These are phyloP conservation scores for Drosophila multiciliata DNA, from an alignment of 2,888 invertebrate species.

Conservation along the genomic window DNA sequence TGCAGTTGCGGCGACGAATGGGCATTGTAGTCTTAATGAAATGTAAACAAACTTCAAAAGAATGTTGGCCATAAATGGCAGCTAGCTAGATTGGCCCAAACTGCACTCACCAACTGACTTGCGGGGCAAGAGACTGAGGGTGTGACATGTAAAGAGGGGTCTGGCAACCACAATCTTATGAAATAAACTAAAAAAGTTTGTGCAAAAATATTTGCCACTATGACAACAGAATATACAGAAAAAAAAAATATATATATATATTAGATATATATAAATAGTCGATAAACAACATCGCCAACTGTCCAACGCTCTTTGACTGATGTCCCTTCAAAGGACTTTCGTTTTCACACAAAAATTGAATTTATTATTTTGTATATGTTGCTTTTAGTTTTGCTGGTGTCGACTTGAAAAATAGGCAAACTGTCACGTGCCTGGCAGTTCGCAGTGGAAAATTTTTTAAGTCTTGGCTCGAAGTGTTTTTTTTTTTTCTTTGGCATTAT, in stretches of 20 bases:
- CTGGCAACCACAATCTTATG: slow-evolving; percentile 14
- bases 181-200: slow-evolving; percentile 54
- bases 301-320: slow-evolving; percentile 53
- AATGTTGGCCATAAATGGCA: slow-evolving; percentile 79
- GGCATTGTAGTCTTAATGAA: slow-evolving; percentile 76
- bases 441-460: slow-evolving; percentile 50
- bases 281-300: not conserved
- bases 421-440: slow-evolving; percentile 66
- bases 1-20: slow-evolving; percentile 49
- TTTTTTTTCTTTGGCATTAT: slow-evolving; percentile 1
- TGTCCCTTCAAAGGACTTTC: slow-evolving; percentile 53
- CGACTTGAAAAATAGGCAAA: slow-evolving; percentile 68
- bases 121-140: no score
- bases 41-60: slow-evolving; percentile 81
- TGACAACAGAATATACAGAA: slow-evolving; percentile 5
- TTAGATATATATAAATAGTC: not conserved
- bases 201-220: slow-evolving; percentile 58
- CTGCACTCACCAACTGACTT: slow-evolving; percentile 27
- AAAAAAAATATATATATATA: not conserved
- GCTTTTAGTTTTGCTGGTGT: slow-evolving; percentile 26
- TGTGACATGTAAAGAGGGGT: not conserved
- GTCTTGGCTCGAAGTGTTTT: slow-evolving; percentile 19
- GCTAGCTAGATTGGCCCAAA: slow-evolving; percentile 35
- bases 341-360: slow-evolving; percentile 61
- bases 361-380: slow-evolving; percentile 43